A percentile compares a stretch with the other conserved stretches of the same genome.
phyloP scores from a whole-genome alignment of 1,140 invertebrate genomes.

The Heliconius hewitsoni region DNA sequence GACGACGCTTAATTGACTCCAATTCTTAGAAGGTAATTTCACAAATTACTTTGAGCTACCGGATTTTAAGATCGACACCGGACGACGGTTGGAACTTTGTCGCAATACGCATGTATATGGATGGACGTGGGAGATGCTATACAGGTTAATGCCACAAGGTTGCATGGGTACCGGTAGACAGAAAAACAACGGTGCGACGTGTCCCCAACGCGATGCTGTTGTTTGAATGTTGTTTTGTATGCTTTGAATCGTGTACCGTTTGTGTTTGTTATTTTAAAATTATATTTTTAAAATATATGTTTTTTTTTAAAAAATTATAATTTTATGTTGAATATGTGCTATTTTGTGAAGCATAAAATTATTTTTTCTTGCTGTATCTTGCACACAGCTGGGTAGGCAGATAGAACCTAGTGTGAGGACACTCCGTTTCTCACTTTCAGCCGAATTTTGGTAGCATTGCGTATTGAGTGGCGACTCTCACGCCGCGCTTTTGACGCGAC shows the following conservation, averaged over 20 bases:
- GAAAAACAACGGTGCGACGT: constrained; percentile 52
- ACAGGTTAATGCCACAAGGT: constrained; percentile 55
- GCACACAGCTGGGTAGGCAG: no score
- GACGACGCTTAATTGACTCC: constrained; percentile 68
- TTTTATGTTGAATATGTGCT: no score
- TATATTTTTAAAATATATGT: not conserved
- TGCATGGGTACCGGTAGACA: constrained; percentile 47
- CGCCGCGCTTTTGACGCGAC: no score
- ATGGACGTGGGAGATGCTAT: constrained; percentile 11
- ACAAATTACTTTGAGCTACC: constrained; percentile 80
- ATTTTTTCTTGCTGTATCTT: no score
- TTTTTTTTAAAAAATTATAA: no score
- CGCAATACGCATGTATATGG: constrained; percentile 38
- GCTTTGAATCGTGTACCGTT: constrained; percentile 20
- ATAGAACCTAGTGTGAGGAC: no score
- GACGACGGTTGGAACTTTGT: constrained; percentile 56
- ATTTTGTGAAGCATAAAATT: no score
- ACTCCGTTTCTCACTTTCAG: no score
- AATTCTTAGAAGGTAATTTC: constrained; percentile 79
- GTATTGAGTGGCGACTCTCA: no score
- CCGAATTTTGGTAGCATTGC: no score
- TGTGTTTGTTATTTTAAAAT: not conserved
- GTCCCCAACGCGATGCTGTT: constrained; percentile 50
- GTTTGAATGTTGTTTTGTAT: constrained; percentile 42
- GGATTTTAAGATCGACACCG: constrained; percentile 70